A percentile compares a stretch with the other conserved stretches of the same genome.
phyloP scores from a whole-genome alignment of 2,797 vertebrate species.

The Chromis chromis region DNA sequence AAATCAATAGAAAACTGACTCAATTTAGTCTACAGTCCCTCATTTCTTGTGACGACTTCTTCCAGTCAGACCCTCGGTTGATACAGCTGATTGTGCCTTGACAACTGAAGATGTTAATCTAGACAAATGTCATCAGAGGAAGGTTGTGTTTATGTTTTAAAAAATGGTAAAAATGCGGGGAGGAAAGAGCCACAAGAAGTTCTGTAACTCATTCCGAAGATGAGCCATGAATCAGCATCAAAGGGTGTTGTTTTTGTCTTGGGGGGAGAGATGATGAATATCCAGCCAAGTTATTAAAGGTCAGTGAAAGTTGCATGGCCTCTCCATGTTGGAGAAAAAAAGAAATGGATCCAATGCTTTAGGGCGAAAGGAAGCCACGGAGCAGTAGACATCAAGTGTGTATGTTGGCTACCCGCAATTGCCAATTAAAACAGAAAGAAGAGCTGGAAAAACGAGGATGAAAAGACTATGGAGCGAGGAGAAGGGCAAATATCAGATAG shows the following conservation, averaged over 20 bases:
- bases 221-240: conserved; percentile 52
- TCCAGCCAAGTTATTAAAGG: conserved; percentile 66
- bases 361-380: conserved; percentile 55
- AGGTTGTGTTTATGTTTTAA: conserved; percentile 10
- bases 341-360: conserved; percentile 41
- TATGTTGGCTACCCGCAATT: conserved; percentile 62
- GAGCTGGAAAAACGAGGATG: conserved; percentile 54
- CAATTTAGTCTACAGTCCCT: background rate
- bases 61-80: background rate
- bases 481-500: conserved; percentile 69
- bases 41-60: background rate
- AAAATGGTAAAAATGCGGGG: conserved; percentile 3
- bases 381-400: conserved; percentile 63
- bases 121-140: conserved; percentile 1
- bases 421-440: conserved; percentile 72
- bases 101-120: conserved; percentile 18
- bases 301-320: conserved; percentile 61
- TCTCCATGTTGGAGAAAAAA: conserved; percentile 30
- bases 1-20: conserved; percentile 14
- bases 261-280: conserved; percentile 57
- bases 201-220: conserved; percentile 33
- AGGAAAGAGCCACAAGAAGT: conserved; percentile 38
- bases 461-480: conserved; percentile 59
- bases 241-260: conserved; percentile 60
- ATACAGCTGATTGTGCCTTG: background rate